These are phyloP conservation scores for Lithobates sylvaticus DNA, from an alignment of 2,797 vertebrate species.

Conservation along the genomic window DNA sequence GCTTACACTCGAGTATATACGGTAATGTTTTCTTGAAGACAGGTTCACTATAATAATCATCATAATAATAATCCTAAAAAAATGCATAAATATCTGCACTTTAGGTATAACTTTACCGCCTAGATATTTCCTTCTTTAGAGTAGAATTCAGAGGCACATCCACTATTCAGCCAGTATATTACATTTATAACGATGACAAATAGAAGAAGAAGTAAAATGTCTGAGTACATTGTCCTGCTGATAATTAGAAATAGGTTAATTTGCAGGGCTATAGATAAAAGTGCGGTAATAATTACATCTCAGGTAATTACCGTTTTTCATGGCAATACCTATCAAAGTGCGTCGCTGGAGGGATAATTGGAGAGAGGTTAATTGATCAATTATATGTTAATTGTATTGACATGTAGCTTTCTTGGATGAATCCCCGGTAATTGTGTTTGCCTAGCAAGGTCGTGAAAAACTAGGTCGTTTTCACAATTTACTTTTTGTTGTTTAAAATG, in stretches of 20 bases:
- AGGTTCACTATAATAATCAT: too few relatives aligned
- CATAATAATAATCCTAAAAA: too few relatives aligned
- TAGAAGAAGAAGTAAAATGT: not conserved
- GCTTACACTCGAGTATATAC: too few relatives aligned
- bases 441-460: too few relatives aligned
- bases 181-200: not conserved
- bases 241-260: slow-evolving; percentile 58
- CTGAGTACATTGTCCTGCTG: slow-evolving; percentile 4
- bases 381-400: slow-evolving; percentile 51
- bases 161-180: not conserved
- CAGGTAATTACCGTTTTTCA: slow-evolving; percentile 38
- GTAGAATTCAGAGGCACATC: too few relatives aligned
- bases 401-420: not conserved
- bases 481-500: too few relatives aligned
- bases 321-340: slow-evolving; percentile 40
- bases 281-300: slow-evolving; percentile 25
- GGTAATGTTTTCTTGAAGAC: too few relatives aligned
- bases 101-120: too few relatives aligned
- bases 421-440: slow-evolving; percentile 44
- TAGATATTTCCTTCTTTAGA: too few relatives aligned
- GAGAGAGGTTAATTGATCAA: slow-evolving; percentile 57
- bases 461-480: too few relatives aligned
- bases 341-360: slow-evolving; percentile 47
- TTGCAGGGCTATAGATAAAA: slow-evolving; percentile 43
- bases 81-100: too few relatives aligned